Evolutionary conservation across 2,113 vertebrate genomes (phyloP), one percentile per base, ranked within the genome.

Genomic region (Trinectes maculatus): DNA sequence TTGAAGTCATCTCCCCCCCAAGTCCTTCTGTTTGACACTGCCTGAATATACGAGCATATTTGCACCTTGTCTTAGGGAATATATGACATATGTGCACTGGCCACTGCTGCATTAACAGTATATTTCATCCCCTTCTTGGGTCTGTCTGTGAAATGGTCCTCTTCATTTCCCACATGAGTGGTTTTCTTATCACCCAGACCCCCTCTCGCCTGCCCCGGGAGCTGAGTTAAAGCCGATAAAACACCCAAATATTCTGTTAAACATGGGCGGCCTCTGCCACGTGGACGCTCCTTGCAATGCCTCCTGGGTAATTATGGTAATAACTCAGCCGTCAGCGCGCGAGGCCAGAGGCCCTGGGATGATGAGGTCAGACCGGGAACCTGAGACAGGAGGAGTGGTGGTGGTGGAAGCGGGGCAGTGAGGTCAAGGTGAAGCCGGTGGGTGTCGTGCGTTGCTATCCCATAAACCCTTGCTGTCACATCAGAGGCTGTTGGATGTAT

Each of bases 171-270:
- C 90, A 87, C 88, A 87, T 86, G 87, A 89, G 72, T 80, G 86
- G 76, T 85, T 90, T 89, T 87, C 90, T 88, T 89, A 88, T 91
- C 83, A 90, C 65, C 77, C 39, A 16, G 43, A 53, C 29, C 52
- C 75, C 74, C 62, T 78, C 65, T 69, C 25, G 29, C 66, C 85
- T 81, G 84, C 82, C 83, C 84, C 60, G 5, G 39, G 59, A 54
- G 81, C 77, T 78, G 82, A 88, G 85, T 87, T 89, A 84, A 87
- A 85, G 82, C 86, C 90, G 82, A 90, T 90, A 87, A 91, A 91
- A 90, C 89, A 85, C 82, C 87, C 85, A 88, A 85, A 90, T 89
- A 89, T 90, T 91, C 86, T 86, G 87, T 90, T 90, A 86, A 89
- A 91, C 88, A 90, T 74, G 83, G 69, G 37, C 59, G 74, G 82